These are phyloP conservation scores for Drosophila yakuba DNA, from an alignment of 1,140 invertebrate genomes.

Conservation along the genomic window DNA sequence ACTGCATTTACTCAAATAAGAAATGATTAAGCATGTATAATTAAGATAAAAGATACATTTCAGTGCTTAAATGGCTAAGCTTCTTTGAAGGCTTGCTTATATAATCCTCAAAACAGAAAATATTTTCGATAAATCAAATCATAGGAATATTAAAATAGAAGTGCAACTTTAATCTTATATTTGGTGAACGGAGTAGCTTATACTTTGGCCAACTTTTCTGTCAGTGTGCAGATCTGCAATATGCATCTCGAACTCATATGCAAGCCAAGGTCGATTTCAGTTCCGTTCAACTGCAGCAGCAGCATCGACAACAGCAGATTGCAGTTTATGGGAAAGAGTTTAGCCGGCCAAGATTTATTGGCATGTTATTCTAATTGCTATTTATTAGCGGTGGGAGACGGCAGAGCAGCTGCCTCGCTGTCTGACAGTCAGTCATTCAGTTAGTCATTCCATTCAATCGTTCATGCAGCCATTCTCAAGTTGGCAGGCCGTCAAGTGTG, in stretches of 20 bases:
- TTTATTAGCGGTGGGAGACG: slow-evolving; percentile 61
- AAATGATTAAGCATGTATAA: too few relatives aligned
- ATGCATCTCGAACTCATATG: slow-evolving; percentile 28
- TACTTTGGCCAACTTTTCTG: not conserved
- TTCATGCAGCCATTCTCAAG: slow-evolving; percentile 41
- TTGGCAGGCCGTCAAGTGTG: slow-evolving; percentile 67
- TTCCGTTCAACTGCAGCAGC: slow-evolving; percentile 27
- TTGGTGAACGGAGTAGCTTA: too few relatives aligned
- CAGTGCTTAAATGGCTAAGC: not conserved
- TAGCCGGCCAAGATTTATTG: slow-evolving; percentile 67
- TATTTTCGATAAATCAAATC: too few relatives aligned
- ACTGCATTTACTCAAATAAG: too few relatives aligned
- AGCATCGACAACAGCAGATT: slow-evolving; percentile 33
- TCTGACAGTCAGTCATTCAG: slow-evolving; percentile 41
- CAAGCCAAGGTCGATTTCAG: slow-evolving; percentile 30
- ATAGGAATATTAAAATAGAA: too few relatives aligned
- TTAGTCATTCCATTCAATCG: slow-evolving; percentile 52
- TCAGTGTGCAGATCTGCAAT: slow-evolving; percentile 37
- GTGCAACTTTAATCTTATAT: too few relatives aligned
- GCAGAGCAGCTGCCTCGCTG: slow-evolving; percentile 15
- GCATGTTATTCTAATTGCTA: slow-evolving; percentile 79
- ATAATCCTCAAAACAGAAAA: too few relatives aligned
- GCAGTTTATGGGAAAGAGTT: slow-evolving; percentile 69
- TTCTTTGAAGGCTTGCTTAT: too few relatives aligned
- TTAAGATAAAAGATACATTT: too few relatives aligned